Percentiles rank a stretch among this genome's conserved stretches.
These are phyloP conservation scores for Drosophila yakuba DNA, from an alignment of 1,140 invertebrate genomes.

Conservation along the genomic window DNA sequence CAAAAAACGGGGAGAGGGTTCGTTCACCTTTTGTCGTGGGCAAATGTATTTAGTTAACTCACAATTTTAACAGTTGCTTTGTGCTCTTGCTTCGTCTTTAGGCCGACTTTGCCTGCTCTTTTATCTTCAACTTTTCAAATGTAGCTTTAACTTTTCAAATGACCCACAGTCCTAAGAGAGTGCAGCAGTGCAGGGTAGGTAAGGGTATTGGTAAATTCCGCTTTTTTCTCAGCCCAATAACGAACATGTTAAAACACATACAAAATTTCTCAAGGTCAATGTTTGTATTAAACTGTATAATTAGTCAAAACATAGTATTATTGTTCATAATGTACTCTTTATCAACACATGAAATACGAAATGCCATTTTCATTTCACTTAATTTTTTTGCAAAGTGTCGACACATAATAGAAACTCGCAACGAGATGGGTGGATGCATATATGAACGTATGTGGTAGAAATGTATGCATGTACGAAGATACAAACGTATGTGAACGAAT, in stretches of 20 bases:
- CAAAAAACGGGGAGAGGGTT: constrained; percentile 43
- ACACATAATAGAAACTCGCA: constrained; percentile 11
- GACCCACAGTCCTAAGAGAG: constrained; percentile 55
- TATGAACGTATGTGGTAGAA: background rate
- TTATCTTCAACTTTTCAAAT: constrained; percentile 49
- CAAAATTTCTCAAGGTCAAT: too few relatives aligned
- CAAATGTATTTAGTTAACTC: constrained; percentile 47
- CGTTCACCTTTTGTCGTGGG: constrained; percentile 40
- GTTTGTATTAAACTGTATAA: too few relatives aligned
- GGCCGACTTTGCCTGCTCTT: constrained; percentile 34
- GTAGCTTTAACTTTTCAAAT: constrained; percentile 39
- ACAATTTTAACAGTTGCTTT: constrained; percentile 38
- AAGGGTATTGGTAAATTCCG: background rate
- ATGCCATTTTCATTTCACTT: background rate
- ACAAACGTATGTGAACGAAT: constrained; percentile 3
- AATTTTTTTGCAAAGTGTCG: background rate
- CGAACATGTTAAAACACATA: background rate
- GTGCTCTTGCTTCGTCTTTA: constrained; percentile 46
- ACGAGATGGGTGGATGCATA: constrained; percentile 12
- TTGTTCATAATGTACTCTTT: too few relatives aligned
- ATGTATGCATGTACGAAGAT: too few relatives aligned
- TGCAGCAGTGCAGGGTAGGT: background rate
- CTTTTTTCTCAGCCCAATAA: background rate
- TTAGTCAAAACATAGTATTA: background rate
- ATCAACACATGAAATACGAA: too few relatives aligned